Evolutionary conservation across 2,888 invertebrate genomes (phyloP), one percentile per base, ranked within the genome.

Genomic region (Callyntrura guangdongensis): DNA sequence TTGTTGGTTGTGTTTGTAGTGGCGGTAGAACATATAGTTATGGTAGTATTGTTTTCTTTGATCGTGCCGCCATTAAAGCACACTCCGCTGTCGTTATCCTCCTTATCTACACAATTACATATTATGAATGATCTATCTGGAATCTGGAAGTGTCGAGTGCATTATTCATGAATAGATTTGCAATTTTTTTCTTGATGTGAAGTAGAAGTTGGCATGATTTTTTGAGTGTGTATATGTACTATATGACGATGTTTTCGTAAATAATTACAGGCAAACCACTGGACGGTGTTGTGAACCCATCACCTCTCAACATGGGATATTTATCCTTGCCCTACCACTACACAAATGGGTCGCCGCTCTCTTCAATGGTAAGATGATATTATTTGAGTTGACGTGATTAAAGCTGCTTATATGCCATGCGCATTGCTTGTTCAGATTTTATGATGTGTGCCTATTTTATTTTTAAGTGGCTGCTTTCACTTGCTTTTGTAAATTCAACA

Each of bases 271-370:
- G 93, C 87, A 93, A 93, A 92, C 92, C 93, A 89, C 93, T 93
- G 91, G 93, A 93, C 92, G 93, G 94, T 86, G 92, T 94, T 91
- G 89, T 92, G 79, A 93, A 93, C 92, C 93, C 94, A 82, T 93
- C 94, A 91, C 92, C 94, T 86, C 92, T 94, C 90, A 94, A 93
- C 92, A 91, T 92, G 91, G 93, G 93, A 91, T 93, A 93, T 91
- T 90, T 93, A 87, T 89, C 91, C 85, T 90, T 93, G 90, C 92
- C 93, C 91, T 93, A 93, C 91, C 92, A 92, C 84, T 94, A 94
- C 91, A 49, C 93, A 88, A 94, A 94, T 93, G 94, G 94, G 88
- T 94, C 94, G 90, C 93, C 93, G 91, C 93, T 94, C 86, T 92
- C 92, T 72, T 91, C 94, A 91, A 93, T 94, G 93, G 94, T 94